Conservation (phyloP, 2,797 vertebrate genomes). For the Phoeniculus purpureus region DNA sequence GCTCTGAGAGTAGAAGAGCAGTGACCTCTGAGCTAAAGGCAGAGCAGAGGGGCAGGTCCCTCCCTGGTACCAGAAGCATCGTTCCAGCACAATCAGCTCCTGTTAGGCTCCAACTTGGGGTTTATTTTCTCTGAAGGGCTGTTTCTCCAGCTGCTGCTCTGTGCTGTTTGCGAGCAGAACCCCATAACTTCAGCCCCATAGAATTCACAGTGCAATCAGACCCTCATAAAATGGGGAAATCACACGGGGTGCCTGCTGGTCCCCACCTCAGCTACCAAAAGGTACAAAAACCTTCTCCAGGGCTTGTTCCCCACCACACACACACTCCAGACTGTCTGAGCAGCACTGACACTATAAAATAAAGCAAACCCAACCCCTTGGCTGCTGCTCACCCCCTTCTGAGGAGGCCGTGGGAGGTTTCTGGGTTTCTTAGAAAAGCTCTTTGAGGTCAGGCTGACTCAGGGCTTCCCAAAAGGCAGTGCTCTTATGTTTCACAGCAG, state of each 20-base stretch:
- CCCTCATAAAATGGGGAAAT: not conserved
- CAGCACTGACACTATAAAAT: fast-evolving
- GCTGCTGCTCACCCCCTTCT: not conserved
- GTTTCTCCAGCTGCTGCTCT: not conserved
- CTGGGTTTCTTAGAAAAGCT: not conserved
- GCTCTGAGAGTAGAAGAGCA: not conserved
- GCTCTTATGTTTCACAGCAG: not conserved
- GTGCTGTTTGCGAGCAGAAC: fast-evolving
- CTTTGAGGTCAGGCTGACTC: slow-evolving; percentile 39
- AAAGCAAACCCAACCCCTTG: not conserved
- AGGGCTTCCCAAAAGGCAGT: not conserved
- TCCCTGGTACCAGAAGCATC: not conserved
- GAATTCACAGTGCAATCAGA: not conserved
- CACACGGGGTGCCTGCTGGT: too few species aligned
- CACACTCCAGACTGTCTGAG: fast-evolving
- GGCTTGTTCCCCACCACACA: not conserved
- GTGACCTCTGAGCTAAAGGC: not conserved
- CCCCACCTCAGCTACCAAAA: too few species aligned
- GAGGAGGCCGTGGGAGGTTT: not conserved
- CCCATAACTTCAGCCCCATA: not conserved
- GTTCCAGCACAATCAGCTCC: not conserved
- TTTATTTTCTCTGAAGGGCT: not conserved
- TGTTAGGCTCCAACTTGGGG: fast-evolving
- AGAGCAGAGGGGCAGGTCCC: not conserved
- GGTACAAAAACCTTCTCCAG: too few species aligned